A percentile compares a stretch with the other conserved stretches of the same genome.
phyloP scores from a whole-genome alignment of 1,140 invertebrate species.

The Drosophila nigrodunni region DNA sequence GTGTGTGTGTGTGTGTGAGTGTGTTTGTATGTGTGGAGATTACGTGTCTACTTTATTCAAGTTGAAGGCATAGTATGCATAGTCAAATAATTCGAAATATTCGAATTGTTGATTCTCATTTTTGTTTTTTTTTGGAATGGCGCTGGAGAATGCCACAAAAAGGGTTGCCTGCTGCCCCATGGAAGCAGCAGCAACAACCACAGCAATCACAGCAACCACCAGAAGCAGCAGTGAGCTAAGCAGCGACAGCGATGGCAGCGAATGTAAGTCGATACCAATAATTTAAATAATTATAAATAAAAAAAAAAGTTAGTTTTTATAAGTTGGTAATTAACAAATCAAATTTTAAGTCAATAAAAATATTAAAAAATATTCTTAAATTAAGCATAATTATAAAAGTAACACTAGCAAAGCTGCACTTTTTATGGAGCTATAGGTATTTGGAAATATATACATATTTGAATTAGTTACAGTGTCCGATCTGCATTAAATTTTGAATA shows the following conservation, averaged over 20 bases:
- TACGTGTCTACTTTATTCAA: conserved; percentile 9
- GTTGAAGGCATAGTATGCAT: conserved; percentile 32
- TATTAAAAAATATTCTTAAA: too few species aligned
- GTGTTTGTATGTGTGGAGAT: background rate
- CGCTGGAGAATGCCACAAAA: conserved; percentile 9
- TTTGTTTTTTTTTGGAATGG: background rate
- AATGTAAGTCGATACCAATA: conserved; percentile 7
- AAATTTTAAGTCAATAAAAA: too few species aligned
- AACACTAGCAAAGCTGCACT: too few species aligned
- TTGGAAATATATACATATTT: too few species aligned
- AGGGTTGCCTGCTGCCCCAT: conserved; percentile 5
- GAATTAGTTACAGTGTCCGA: too few species aligned
- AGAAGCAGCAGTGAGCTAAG: conserved; percentile 8
- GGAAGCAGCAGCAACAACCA: background rate
- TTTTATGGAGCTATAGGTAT: too few species aligned
- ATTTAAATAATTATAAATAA: background rate
- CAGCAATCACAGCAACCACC: background rate
- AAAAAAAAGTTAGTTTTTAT: too few species aligned
- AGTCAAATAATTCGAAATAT: conserved; percentile 36
- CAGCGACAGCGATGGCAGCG: conserved; percentile 26
- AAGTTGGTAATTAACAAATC: too few species aligned
- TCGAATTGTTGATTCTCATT: conserved; percentile 1
- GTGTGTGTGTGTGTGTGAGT: background rate
- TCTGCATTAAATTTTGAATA: too few species aligned
- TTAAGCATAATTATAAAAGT: too few species aligned